Evolutionary conservation across 2,888 invertebrate species (phyloP), one percentile per base, ranked within the genome.

Genomic region (Sminthurinus aureus): DNA sequence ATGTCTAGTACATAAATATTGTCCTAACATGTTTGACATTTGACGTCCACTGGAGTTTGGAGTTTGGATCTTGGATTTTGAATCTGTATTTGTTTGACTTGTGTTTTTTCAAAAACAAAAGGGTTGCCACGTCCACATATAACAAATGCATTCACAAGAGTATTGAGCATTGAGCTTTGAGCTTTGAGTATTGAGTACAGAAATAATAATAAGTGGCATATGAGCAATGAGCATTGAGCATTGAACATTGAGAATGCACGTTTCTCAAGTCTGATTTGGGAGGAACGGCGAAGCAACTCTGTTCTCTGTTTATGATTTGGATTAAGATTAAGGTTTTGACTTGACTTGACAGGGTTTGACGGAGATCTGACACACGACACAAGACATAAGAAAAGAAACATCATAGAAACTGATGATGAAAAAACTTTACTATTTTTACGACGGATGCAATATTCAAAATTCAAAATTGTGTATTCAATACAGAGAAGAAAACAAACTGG

Each of bases 221-320:
- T 38, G 38, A 4, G n/a, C n/a, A n/a, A 20, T 20, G 67, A 67
- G 64, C 64, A 38, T 6, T 38, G 38, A 38, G 6, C 38, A 38
- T 6, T 38, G 38, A 38, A 38, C 38, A 38, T 6, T 38, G 38
- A 38, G n/a, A n/a, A n/a, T n/a, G n/a, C n/a, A 38, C 38, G 6
- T 38, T 6, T 38, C 6, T 38, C 38, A 38, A 38, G 38, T 38
- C 38, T 38, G 38, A 38, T 38, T 38, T 38, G 38, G 6, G 6
- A 38, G n/a, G n/a, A n/a, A n/a, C n/a, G n/a, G n/a, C n/a, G n/a
- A 64, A 78, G 78, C 51, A 79, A 71, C 71, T 38, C 38, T 38
- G 38, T 38, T 38, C 38, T 80, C 80, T 80, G 80, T 80, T 80
- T 80, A 80, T 80, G 80, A 80, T 80, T 71, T 80, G 80, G 80